These are phyloP conservation scores for Megalurothrips usitatus DNA, from an alignment of 2,888 invertebrate species.

Conservation along the genomic window DNA sequence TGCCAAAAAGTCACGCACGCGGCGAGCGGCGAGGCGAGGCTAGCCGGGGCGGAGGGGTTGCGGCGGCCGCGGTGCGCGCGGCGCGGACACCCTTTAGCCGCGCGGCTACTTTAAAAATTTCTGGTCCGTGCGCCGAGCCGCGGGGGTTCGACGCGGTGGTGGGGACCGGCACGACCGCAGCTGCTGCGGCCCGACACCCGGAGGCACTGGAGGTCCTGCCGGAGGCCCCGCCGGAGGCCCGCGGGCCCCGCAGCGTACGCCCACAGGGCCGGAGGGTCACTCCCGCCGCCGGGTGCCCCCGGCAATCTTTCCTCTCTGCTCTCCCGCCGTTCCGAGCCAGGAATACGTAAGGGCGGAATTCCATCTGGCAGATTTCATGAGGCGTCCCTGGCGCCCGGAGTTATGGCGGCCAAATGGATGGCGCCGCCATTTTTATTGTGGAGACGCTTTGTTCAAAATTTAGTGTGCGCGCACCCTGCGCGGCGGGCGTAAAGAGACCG, in stretches of 20 bases:
- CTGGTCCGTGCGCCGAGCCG: no score
- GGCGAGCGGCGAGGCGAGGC: no score
- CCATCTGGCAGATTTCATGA: slow-evolving; percentile 26
- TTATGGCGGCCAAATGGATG: background rate
- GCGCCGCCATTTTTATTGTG: background rate
- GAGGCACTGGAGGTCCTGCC: no score
- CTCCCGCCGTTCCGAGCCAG: background rate
- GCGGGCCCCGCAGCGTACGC: background rate
- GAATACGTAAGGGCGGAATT: slow-evolving; percentile 14
- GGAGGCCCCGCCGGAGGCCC: no score
- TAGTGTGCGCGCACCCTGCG: background rate
- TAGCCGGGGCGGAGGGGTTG: no score
- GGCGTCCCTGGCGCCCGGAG: slow-evolving; percentile 13
- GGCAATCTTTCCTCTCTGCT: slow-evolving; percentile 1
- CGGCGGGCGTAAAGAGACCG: slow-evolving; percentile 17
- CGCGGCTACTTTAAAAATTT: no score
- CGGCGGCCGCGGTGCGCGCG: no score
- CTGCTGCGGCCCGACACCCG: no score
- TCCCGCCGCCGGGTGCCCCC: background rate
- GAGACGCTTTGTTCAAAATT: slow-evolving; percentile 25
- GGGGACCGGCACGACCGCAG: no score
- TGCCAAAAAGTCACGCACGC: no score
- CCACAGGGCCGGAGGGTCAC: background rate
- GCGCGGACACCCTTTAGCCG: no score
- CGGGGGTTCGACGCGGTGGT: no score